A percentile compares a stretch with the other conserved stretches of the same genome.
Evolutionary conservation across 1,140 invertebrate species (phyloP).

Genomic region (Eupristina koningsbergeri): DNA sequence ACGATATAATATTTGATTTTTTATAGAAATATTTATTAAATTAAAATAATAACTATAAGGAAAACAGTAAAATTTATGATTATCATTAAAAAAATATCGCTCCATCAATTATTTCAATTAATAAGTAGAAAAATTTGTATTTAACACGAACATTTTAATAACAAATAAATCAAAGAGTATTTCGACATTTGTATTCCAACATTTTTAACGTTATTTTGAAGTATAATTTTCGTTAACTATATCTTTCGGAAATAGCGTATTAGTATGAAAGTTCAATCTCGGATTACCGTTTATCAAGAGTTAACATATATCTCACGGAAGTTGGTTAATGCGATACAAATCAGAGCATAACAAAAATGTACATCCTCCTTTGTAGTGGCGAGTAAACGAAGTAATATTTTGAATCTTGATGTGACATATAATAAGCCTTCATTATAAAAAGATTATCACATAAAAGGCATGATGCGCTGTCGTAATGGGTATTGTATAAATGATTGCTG

Average conservation of each 20-base stretch:
- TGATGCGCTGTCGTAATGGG: conserved; percentile 61
- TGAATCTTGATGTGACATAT: conserved; percentile 37
- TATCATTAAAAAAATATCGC: too few species aligned
- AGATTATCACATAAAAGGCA: conserved; percentile 67
- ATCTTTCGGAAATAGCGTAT: conserved; percentile 19
- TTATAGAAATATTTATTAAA: too few species aligned
- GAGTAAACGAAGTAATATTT: conserved; percentile 27
- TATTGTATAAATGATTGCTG: conserved; percentile 27
- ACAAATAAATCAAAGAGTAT: not conserved
- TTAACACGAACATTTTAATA: too few species aligned
- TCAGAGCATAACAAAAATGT: conserved; percentile 16
- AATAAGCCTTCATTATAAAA: conserved; percentile 66
- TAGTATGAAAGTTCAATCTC: conserved; percentile 2
- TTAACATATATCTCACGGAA: conserved; percentile 12
- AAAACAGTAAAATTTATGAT: too few species aligned
- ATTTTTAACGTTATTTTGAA: conserved; percentile 1
- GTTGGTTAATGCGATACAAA: not conserved
- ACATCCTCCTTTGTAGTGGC: conserved; percentile 33
- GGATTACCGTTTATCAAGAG: not conserved
- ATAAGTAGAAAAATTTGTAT: too few species aligned
- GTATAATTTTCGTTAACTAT: not conserved
- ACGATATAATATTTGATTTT: too few species aligned
- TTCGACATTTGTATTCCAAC: not conserved
- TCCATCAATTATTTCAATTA: too few species aligned
- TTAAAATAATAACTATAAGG: too few species aligned